Evolutionary conservation across 2,113 vertebrate species (phyloP).

Genomic region (Corythornis cristatus): DNA sequence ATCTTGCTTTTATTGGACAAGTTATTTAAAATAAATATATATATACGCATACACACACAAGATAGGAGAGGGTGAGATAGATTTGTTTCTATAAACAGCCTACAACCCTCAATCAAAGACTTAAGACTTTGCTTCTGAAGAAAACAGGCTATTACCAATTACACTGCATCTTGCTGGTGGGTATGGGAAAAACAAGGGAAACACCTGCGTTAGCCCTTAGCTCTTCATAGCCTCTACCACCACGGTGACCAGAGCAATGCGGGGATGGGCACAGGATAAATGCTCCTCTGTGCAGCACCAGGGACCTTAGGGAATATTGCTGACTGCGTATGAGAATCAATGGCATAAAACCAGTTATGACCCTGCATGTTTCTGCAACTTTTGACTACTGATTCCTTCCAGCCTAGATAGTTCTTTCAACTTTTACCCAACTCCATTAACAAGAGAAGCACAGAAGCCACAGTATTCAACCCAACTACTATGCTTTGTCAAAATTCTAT

Average conservation of each 20-base stretch:
- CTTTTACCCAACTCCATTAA: background rate
- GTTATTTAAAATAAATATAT: background rate
- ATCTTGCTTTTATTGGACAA: background rate
- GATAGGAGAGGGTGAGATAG: background rate
- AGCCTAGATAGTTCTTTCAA: background rate
- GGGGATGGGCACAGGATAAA: background rate
- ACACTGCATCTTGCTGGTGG: background rate
- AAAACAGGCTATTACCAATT: background rate
- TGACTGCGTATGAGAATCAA: background rate
- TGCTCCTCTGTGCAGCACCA: background rate
- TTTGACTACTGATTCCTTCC: background rate
- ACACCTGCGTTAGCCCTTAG: background rate
- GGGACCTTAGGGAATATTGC: background rate
- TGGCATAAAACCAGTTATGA: background rate
- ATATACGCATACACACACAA: background rate
- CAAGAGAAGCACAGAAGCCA: background rate
- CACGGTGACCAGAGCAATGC: background rate
- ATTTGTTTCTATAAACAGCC: background rate
- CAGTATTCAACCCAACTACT: background rate
- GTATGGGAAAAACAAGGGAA: background rate
- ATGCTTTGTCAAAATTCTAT: background rate
- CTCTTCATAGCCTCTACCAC: background rate
- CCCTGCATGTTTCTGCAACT: background rate
- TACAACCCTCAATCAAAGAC: background rate
- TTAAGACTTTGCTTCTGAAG: background rate